Base-by-base conservation (phyloP, 2,797 vertebrate genomes). In the Takifugu ocellatus region DNA sequence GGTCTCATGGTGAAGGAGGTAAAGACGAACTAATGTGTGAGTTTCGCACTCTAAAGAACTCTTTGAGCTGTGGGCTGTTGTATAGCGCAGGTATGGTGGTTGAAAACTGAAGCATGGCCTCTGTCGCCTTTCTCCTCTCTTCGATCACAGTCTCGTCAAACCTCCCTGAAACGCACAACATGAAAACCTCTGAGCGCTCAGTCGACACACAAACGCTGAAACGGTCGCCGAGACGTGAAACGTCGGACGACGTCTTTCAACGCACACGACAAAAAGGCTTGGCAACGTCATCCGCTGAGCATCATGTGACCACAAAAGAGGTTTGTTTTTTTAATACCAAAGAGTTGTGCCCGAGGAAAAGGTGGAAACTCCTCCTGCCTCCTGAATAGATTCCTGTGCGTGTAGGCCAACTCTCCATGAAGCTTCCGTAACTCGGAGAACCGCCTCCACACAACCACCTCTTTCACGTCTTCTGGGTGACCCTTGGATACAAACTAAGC, bases 51-150 rank as follows among this genome's bases (percentile, higher is more conserved):
- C 90, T 91, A 78, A 97, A 95, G 80, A 97, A 97, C 21, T 95
- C 94, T 77, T 95, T 94, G 45, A 97, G 92, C 46, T 96, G 95
- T 1, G 93, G 94, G 78, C 94, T 97, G 75, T 97, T 96, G 88
- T 93, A 94, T 49, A 97, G 90, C 0, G 94, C 95, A 0, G 95
- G 92, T 56, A 97, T 93, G 61, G 79, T 87, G 25, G 92, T 88
- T 0, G 92, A 88, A 70, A 97, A 97, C 1, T 83, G 82, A 0
- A 97, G 83, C 92, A 94, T 84, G 70, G 66, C 79, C 77, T 97
- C 94, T 0, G 95, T 82, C 0, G 92, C 94, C 15, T 84, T 90
- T 17, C 93, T 89, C 66, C 95, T 89, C 68, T 96, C 94, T 63
- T 96, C 94, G 0, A 96, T 95, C 78, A 97, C 95, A 0, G 91